These are phyloP conservation scores for Felis chaus DNA, from an alignment of 2,113 vertebrate species.

Conservation along the genomic window DNA sequence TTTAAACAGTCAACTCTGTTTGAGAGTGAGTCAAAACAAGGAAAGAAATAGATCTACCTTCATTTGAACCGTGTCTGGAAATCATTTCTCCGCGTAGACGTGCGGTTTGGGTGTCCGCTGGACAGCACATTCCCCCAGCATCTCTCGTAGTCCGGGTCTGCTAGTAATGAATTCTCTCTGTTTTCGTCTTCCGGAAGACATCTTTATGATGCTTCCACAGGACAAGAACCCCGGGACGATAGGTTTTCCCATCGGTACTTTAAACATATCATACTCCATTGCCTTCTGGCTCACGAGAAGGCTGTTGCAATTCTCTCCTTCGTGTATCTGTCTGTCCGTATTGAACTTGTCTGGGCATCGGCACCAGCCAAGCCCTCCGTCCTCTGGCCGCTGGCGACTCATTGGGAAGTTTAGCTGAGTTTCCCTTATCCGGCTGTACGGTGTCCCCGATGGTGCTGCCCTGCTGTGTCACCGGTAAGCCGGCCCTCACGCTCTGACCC, in stretches of 20 bases:
- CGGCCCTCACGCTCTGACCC: background rate
- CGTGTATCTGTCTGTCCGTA: background rate
- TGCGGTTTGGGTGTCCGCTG: background rate
- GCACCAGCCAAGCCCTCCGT: background rate
- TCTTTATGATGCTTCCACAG: background rate
- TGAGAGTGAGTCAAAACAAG: background rate
- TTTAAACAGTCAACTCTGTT: background rate
- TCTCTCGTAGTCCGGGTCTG: background rate
- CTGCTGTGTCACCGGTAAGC: background rate
- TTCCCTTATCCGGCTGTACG: too few species aligned
- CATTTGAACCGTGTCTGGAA: background rate
- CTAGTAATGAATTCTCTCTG: background rate
- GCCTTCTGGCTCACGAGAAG: background rate
- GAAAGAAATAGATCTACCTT: background rate
- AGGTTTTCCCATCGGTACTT: background rate
- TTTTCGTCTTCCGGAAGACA: background rate
- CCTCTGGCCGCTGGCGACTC: background rate
- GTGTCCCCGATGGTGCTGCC: background rate
- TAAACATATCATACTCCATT: background rate
- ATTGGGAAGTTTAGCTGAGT: background rate
- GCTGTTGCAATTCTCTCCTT: background rate
- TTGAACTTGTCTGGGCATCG: background rate
- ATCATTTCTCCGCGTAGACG: background rate
- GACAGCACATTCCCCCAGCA: background rate
- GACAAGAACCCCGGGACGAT: background rate